phyloP scores from a whole-genome alignment of 2,797 vertebrate genomes.

The Remorina albescens region DNA sequence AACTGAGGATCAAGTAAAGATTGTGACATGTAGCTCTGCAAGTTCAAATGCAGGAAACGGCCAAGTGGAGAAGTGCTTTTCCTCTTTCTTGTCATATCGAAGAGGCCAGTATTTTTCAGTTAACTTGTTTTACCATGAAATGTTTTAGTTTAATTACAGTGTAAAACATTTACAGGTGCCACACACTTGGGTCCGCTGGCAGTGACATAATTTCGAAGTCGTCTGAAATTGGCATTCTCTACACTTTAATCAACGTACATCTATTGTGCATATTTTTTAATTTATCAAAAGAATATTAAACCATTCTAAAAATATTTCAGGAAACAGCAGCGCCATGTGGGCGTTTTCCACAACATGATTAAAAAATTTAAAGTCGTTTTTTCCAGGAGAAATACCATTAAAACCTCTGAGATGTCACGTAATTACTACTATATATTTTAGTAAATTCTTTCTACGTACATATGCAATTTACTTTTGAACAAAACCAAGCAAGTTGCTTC shows the following conservation, averaged over 20 bases:
- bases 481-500: too few species aligned
- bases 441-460: too few species aligned
- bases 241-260: background rate
- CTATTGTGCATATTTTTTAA: too few species aligned
- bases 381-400: too few species aligned
- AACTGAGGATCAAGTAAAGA: slow-evolving; percentile 56
- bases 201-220: too few species aligned
- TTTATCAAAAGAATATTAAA: too few species aligned
- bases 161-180: background rate
- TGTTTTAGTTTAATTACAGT: background rate
- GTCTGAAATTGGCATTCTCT: background rate
- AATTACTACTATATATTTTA: too few species aligned
- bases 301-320: background rate
- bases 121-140: too few species aligned
- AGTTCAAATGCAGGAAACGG: slow-evolving; percentile 14
- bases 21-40: slow-evolving; percentile 30
- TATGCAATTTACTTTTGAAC: too few species aligned
- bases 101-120: slow-evolving; percentile 53
- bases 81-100: slow-evolving; percentile 32
- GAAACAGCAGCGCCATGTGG: background rate
- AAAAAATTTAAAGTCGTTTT: too few species aligned
- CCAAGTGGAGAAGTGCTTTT: slow-evolving; percentile 56
- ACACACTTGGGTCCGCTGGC: background rate
- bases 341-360: too few species aligned
- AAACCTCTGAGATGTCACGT: too few species aligned